A percentile compares a stretch with the other conserved stretches of the same genome.
Evolutionary conservation across 2,888 invertebrate genomes (phyloP).

Genomic region (Hermaeophaga mercurialis): DNA sequence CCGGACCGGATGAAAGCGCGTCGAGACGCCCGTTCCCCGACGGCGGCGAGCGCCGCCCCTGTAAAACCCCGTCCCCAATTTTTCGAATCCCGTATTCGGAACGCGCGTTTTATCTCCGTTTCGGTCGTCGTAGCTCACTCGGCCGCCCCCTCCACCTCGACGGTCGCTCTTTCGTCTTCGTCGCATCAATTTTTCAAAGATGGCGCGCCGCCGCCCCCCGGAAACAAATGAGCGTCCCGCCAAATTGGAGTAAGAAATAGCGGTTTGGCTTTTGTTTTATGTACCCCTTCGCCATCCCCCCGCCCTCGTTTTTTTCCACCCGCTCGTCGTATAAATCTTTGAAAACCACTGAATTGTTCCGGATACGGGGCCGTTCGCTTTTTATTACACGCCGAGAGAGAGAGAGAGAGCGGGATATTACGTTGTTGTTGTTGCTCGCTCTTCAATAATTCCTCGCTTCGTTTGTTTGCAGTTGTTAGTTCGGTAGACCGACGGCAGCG

Average conservation of each 20-base stretch:
- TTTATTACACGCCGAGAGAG: constrained; percentile 54
- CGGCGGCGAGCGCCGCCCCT: too few species aligned
- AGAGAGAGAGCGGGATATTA: too few species aligned
- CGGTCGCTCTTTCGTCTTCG: constrained; percentile 57
- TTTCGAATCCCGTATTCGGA: too few species aligned
- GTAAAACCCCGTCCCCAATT: too few species aligned
- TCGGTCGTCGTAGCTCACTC: too few species aligned
- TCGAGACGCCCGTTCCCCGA: too few species aligned
- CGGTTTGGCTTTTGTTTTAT: constrained; percentile 60
- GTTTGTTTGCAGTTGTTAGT: background rate
- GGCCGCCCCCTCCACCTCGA: constrained; percentile 52
- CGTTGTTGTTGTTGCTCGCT: constrained; percentile 46
- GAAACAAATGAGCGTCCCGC: constrained; percentile 59
- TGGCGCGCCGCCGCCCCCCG: too few species aligned
- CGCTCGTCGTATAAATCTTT: constrained; percentile 54
- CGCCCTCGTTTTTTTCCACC: constrained; percentile 57
- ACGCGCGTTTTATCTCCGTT: too few species aligned
- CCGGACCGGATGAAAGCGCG: too few species aligned
- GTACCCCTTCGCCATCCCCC: constrained; percentile 58
- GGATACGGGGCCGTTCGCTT: constrained; percentile 47
- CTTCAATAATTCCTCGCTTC: constrained; percentile 22
- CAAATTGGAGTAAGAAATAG: constrained; percentile 61
- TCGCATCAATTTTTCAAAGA: constrained; percentile 60
- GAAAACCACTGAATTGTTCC: constrained; percentile 50
- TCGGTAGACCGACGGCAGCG: background rate